Base-by-base conservation (phyloP, 2,888 invertebrate genomes). In the Ochropleura plecta region DNA sequence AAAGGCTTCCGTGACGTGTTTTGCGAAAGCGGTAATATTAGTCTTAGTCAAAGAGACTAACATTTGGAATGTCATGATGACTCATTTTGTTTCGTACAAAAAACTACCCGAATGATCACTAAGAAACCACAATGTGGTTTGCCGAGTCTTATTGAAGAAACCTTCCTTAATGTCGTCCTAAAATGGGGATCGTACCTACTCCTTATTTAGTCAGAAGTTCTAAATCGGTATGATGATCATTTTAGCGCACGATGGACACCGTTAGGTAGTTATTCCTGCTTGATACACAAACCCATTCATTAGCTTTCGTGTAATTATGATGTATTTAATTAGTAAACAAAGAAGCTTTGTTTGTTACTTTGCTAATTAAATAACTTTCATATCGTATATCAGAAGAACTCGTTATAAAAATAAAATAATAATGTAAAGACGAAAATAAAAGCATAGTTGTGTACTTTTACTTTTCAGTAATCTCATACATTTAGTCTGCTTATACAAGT, bases 171-270 rank as follows among this genome's bases (percentile, higher is more conserved):
- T 78, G 68, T n/a, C 20, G n/a, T 57, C 75, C 78, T 79, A 82
- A 85, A 85, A 78, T 65, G 68, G 67, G 59, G 55, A 73, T 66
- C 78, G 77, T 40, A 16, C 40, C 1, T 40, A 40, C 59, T 77
- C 68, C 86, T 85, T 78, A 82, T 81, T 80, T 83, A 81, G 78
- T 88, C 83, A 83, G 86, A 66, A 62, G 68, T 76, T 79, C 83
- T 82, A 85, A 73, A 85, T 79, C 64, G 70, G 81, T 80, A 66
- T 66, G 68, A 81, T 71, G 81, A 82, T 85, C 76, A 77, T 78
- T 76, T 83, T 71, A 81, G 71, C 64, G n/a, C 85, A 67, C 68
- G 73, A 73, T 74, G 60, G 55, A 67, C 63, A 67, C 62, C 51
- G 53, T 59, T 59, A 72, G 64, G 57, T 70, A 70, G 62, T 78